Evolutionary conservation across 2,797 vertebrate species (phyloP).

Genomic region (Numenius phaeopus): DNA sequence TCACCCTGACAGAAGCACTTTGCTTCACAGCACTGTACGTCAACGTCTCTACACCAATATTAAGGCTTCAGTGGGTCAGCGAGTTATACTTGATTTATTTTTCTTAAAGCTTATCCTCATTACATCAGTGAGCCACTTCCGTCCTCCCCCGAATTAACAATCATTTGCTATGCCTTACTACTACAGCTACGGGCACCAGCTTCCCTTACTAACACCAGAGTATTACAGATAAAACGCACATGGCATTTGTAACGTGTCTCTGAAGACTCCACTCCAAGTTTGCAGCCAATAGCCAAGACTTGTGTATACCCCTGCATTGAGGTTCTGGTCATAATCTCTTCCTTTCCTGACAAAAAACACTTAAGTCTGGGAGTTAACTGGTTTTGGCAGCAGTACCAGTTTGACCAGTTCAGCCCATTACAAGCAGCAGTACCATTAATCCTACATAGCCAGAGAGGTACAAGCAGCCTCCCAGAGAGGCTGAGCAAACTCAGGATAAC

Average conservation of each 20-base stretch:
- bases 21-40: not conserved
- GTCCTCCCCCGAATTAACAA: not conserved
- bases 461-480: not conserved
- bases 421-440: not conserved
- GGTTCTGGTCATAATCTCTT: not conserved
- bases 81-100: not conserved
- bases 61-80: slow-evolving; percentile 37
- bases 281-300: not conserved
- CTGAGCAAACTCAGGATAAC: not conserved
- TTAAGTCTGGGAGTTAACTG: not conserved
- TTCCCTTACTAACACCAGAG: not conserved
- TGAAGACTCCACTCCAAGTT: not conserved
- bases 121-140: not conserved
- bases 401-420: not conserved
- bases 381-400: not conserved
- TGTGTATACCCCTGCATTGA: not conserved
- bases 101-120: slow-evolving; percentile 1
- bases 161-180: not conserved
- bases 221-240: not conserved
- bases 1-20: not conserved
- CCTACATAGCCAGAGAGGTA: not conserved
- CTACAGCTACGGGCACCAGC: not conserved
- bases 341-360: not conserved
- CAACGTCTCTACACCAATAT: not conserved
- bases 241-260: not conserved